Conservation (phyloP, 2,888 invertebrate genomes). For the Athrips mouffetella region DNA sequence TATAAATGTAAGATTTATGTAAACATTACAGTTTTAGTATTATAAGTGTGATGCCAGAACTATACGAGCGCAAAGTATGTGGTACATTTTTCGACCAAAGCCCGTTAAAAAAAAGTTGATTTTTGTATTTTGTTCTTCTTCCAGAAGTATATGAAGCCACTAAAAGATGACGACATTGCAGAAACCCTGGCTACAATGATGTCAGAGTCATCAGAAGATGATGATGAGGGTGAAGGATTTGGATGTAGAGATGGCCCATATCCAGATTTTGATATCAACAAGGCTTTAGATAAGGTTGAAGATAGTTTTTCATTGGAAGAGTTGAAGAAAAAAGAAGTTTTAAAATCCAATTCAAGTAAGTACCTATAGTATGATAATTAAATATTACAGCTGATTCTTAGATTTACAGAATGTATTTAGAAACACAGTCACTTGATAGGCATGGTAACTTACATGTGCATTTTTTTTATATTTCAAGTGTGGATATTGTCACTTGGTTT, state of each 20-base stretch:
- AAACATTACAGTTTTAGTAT: conserved; percentile 4
- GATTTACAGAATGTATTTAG: not conserved
- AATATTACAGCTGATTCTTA: not conserved
- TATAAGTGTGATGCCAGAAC: not conserved
- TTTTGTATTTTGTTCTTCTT: conserved; percentile 4
- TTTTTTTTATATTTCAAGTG: too few relatives aligned
- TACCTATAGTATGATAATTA: not conserved
- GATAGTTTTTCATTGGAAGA: not conserved
- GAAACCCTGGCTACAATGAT: conserved; percentile 6
- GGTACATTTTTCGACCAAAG: conserved; percentile 1
- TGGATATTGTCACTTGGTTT: too few relatives aligned
- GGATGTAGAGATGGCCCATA: conserved; percentile 12
- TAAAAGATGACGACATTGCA: conserved; percentile 3
- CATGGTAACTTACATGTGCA: not conserved
- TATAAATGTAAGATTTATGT: not conserved
- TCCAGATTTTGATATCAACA: conserved; percentile 4
- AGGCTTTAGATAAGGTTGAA: conserved; percentile 2
- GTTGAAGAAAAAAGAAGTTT: not conserved
- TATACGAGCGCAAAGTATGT: conserved; percentile 3
- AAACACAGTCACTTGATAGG: not conserved
- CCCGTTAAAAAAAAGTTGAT: not conserved
- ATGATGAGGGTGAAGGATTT: conserved; percentile 5
- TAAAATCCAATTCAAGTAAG: conserved; percentile 1
- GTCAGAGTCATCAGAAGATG: conserved; percentile 9
- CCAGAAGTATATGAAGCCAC: not conserved